Percentiles rank a stretch among this genome's conserved stretches.
These are phyloP conservation scores for Onthophagus sagittarius DNA, from an alignment of 2,888 invertebrate genomes.

Conservation along the genomic window DNA sequence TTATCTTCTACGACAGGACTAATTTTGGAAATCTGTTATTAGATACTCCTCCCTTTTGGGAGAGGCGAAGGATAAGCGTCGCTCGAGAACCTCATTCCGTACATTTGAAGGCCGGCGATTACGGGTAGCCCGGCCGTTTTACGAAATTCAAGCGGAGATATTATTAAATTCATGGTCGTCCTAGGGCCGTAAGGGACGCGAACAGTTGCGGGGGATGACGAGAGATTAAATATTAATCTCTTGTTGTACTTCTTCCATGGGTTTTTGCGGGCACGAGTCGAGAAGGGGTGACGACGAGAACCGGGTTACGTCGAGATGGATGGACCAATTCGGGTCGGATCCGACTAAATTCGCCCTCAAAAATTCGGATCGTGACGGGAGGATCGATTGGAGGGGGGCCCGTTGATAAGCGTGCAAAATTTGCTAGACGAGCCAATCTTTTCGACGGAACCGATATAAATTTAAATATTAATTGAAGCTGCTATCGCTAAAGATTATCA, in stretches of 20 bases:
- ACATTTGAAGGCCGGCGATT: background rate
- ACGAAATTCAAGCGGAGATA: constrained; percentile 24
- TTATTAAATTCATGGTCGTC: constrained; percentile 15
- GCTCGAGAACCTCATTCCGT: constrained; percentile 18
- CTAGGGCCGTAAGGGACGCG: background rate
- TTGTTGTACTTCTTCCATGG: background rate
- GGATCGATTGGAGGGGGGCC: background rate
- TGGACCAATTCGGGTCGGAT: background rate
- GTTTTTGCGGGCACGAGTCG: background rate
- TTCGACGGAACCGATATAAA: background rate
- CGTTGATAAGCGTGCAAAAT: background rate
- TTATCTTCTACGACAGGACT: constrained; percentile 19
- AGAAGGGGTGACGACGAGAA: background rate
- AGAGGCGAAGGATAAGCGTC: too few relatives aligned
- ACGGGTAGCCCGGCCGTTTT: constrained; percentile 22
- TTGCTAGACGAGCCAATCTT: background rate
- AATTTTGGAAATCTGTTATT: constrained; percentile 28
- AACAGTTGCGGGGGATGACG: background rate
- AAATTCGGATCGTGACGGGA: background rate
- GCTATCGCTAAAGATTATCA: background rate
- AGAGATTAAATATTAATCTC: constrained; percentile 15
- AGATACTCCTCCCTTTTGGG: constrained; percentile 20
- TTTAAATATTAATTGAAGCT: background rate
- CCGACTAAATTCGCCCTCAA: background rate
- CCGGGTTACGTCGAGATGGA: background rate